phyloP scores from a whole-genome alignment of 2,797 vertebrate genomes.

The Artibeus jamaicensis region DNA sequence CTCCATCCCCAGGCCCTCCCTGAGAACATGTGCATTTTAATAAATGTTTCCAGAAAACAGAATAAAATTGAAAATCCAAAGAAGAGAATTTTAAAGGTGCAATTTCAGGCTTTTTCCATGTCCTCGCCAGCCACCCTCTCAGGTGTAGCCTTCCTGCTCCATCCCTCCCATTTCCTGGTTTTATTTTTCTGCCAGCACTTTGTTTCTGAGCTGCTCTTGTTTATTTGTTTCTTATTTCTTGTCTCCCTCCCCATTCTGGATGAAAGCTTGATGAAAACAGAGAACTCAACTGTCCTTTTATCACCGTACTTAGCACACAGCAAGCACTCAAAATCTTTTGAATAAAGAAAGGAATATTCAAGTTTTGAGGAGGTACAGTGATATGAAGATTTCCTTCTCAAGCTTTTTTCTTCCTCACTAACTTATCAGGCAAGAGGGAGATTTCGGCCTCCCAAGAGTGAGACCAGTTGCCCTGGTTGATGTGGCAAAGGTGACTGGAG shows the following conservation, averaged over 20 bases:
- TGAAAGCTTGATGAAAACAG: background rate
- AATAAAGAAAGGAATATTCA: background rate
- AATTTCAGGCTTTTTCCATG: too few species aligned
- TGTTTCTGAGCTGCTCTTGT: background rate
- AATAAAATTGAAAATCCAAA: too few species aligned
- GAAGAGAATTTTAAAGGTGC: too few species aligned
- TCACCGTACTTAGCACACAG: background rate
- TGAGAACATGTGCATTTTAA: too few species aligned
- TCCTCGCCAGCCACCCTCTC: background rate
- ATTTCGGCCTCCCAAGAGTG: background rate
- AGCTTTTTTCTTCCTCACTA: background rate
- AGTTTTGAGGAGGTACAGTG: background rate
- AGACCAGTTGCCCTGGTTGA: background rate
- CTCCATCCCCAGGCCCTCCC: accelerated
- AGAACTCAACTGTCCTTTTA: background rate
- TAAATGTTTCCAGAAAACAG: too few species aligned
- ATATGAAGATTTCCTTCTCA: background rate
- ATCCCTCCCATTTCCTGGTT: background rate
- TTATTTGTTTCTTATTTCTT: background rate
- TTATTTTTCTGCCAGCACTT: background rate
- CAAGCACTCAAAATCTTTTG: background rate
- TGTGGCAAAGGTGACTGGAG: background rate
- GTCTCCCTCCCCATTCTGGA: background rate
- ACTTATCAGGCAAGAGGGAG: background rate
- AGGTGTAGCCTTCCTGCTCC: too few species aligned